A percentile compares a stretch with the other conserved stretches of the same genome.
These are phyloP conservation scores for Phymorhynchus buccinoides DNA, from an alignment of 1,140 invertebrate genomes.

Conservation along the genomic window DNA sequence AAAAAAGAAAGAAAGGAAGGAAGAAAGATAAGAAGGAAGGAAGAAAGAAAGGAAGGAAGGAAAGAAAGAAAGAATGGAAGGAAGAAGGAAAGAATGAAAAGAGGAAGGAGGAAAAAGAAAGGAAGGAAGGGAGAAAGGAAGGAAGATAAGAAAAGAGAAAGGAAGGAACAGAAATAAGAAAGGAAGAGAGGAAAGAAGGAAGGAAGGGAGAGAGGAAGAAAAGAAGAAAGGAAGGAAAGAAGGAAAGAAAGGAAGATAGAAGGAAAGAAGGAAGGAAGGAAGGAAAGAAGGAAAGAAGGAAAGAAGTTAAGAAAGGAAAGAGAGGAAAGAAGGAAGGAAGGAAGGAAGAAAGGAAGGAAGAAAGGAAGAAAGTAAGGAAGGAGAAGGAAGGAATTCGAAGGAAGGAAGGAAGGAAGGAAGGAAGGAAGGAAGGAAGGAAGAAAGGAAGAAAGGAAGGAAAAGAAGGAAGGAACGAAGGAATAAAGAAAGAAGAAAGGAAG, in stretches of 20 bases:
- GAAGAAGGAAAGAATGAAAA: too few relatives aligned
- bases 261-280: not conserved
- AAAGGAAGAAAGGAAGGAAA: not conserved
- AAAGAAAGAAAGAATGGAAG: too few relatives aligned
- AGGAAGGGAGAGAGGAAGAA: too few relatives aligned
- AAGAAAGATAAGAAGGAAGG: too few relatives aligned
- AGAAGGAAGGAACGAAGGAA: too few relatives aligned
- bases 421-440: not conserved
- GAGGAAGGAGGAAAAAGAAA: too few relatives aligned
- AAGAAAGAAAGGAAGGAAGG: too few relatives aligned
- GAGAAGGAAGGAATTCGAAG: not conserved
- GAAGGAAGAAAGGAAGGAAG: not conserved
- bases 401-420: not conserved
- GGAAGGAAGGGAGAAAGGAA: too few relatives aligned
- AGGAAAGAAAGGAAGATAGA: not conserved
- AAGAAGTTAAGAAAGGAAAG: not conserved
- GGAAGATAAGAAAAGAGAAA: too few relatives aligned
- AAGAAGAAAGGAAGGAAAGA: not conserved
- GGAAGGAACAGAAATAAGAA: not conserved
- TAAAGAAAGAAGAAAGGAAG: too few relatives aligned
- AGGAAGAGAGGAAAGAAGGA: not conserved
- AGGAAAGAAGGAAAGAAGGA: not conserved
- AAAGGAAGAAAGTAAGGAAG: not conserved
- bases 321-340: not conserved
- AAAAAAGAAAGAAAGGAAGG: too few relatives aligned